Evolutionary conservation across 2,113 vertebrate species (phyloP).

Genomic region (Ranitomeya variabilis): DNA sequence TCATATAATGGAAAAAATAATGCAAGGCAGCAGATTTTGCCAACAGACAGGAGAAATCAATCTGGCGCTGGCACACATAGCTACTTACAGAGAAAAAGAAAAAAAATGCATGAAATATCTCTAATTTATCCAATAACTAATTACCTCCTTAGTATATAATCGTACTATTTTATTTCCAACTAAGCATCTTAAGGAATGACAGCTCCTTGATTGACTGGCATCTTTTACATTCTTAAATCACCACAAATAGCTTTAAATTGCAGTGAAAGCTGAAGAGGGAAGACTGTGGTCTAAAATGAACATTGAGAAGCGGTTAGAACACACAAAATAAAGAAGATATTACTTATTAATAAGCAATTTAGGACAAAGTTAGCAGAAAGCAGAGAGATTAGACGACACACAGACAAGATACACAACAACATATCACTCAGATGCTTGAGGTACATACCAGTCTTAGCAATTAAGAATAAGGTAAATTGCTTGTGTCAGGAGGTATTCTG

Average conservation of each 20-base stretch:
- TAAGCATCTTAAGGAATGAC: neutral
- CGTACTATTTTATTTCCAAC: neutral
- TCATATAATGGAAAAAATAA: neutral
- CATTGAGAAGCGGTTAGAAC: neutral
- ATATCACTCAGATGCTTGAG: neutral
- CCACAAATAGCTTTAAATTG: neutral
- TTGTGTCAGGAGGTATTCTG: neutral
- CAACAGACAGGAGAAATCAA: neutral
- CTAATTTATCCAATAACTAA: neutral
- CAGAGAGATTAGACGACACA: neutral
- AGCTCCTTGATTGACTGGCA: neutral
- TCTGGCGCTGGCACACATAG: neutral
- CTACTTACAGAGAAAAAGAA: neutral
- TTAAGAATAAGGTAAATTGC: neutral
- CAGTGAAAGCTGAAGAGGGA: neutral
- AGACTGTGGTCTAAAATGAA: neutral
- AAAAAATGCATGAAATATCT: neutral
- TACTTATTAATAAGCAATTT: slow-evolving; percentile 35
- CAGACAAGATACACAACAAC: neutral
- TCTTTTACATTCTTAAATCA: neutral
- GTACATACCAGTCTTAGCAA: neutral
- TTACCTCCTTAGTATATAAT: neutral
- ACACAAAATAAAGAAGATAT: neutral
- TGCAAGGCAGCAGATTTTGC: neutral
- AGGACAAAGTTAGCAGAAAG: neutral